Evolutionary conservation across 2,888 invertebrate species (phyloP), one percentile per base, ranked within the genome.

Genomic region (Augochlorella aurata): DNA sequence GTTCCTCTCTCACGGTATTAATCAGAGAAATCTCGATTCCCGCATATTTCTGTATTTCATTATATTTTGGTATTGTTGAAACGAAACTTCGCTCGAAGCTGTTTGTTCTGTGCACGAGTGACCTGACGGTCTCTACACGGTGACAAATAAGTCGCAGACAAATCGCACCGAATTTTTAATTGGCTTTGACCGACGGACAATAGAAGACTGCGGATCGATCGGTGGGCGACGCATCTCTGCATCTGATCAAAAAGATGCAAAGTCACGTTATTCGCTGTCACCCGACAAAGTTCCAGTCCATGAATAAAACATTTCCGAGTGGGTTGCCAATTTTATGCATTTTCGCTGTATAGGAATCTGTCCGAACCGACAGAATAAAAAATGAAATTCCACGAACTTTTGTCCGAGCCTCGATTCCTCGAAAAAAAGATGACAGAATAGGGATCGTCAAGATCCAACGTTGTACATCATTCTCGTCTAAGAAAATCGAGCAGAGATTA

Each of bases 311-410:
- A 58, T 58, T 2, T 21, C 14, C 7, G 14, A 21, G 21, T 14
- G 21, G 54, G 10, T 21, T 10, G 58, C 21, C 21, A 58, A 24
- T 24, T 24, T 58, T 24, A 58, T 58, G 58, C 24, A 58, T 58
- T 24, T 24, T 24, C 58, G 5, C 58, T 58, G 24, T 58, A 58
- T 24, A 24, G 24, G 58, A 58, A 58, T 58, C 58, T 21, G 58
- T 58, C 58, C 14, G 24, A 58, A 21, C 14, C 58, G 24, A 58
- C 58, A 10, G 24, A 7, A 5, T 24, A 21, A 58, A 58, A 58
- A 58, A 58, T 58, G 58, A 58, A 58, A 58, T 58, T 58, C 24
- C 58, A 58, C 58, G 14, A 58, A 58, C 58, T 58, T 58, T 58
- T 58, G 58, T 58, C 21, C 58, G 5, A 2, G 14, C n/a, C 14